Evolutionary conservation across 1,140 invertebrate species (phyloP).

Genomic region (Ylistrum balloti): DNA sequence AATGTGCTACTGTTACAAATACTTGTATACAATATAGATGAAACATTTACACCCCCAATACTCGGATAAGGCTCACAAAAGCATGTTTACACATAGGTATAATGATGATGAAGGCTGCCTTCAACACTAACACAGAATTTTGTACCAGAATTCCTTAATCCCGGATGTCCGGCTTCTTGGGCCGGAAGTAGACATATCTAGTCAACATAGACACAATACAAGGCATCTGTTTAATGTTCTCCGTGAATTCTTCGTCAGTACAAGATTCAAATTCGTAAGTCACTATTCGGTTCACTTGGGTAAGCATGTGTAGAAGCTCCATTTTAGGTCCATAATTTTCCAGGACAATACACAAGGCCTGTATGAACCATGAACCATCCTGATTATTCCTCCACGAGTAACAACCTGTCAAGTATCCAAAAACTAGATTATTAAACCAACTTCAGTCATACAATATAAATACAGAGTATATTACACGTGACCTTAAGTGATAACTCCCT

Average conservation of each 20-base stretch:
- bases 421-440: neutral
- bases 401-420: slow-evolving; percentile 84
- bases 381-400: slow-evolving; percentile 98
- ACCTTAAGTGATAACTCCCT: too few species aligned
- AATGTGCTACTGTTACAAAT: too few species aligned
- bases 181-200: slow-evolving; percentile 86
- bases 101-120: slow-evolving; percentile 25
- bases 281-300: slow-evolving; percentile 93
- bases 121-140: slow-evolving; percentile 26
- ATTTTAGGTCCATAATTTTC: slow-evolving; percentile 85
- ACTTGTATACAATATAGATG: neutral
- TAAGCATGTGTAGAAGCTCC: slow-evolving; percentile 94
- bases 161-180: slow-evolving; percentile 80
- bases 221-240: slow-evolving; percentile 96
- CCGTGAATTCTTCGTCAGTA: slow-evolving; percentile 90
- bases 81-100: slow-evolving; percentile 8
- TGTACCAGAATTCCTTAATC: slow-evolving; percentile 47
- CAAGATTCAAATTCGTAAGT: slow-evolving; percentile 96
- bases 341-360: slow-evolving; percentile 93
- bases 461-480: too few species aligned
- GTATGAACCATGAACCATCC: slow-evolving; percentile 95
- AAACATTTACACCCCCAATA: neutral
- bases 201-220: slow-evolving; percentile 96
- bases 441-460: too few species aligned
- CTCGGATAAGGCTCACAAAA: neutral